Evolutionary conservation across 2,797 vertebrate genomes (phyloP).

Genomic region (Decapterus maruadsi): DNA sequence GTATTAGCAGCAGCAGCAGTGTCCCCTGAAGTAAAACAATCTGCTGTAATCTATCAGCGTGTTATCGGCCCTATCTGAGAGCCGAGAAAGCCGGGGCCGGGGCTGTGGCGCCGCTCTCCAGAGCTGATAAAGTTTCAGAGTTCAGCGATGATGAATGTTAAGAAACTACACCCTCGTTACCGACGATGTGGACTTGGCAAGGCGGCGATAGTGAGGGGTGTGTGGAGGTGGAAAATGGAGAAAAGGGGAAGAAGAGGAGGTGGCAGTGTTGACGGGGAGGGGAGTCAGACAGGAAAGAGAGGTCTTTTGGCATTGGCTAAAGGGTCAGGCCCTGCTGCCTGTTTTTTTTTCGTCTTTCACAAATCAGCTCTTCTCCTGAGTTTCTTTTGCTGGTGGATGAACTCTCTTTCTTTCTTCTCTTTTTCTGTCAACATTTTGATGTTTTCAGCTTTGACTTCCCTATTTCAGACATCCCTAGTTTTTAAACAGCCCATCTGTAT

Average conservation of each 20-base stretch:
- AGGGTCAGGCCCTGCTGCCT: constrained; percentile 74
- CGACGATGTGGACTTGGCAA: constrained; percentile 92
- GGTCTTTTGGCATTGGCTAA: constrained; percentile 50
- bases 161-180: constrained; percentile 93
- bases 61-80: constrained; percentile 95
- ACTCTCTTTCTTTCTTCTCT: not conserved
- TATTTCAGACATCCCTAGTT: not conserved
- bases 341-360: constrained; percentile 17
- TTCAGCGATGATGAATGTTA: constrained; percentile 97
- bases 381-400: constrained; percentile 12
- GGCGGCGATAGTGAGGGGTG: constrained; percentile 56
- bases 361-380: constrained; percentile 17
- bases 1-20: constrained; percentile 86
- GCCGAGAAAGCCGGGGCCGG: constrained; percentile 91
- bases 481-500: too few species aligned
- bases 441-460: not conserved
- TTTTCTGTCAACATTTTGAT: constrained; percentile 14
- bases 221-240: constrained; percentile 41
- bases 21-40: constrained; percentile 95
- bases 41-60: constrained; percentile 95
- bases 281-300: constrained; percentile 38
- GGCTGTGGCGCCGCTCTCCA: constrained; percentile 90
- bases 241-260: constrained; percentile 45
- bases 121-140: constrained; percentile 98
- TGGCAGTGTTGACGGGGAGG: not conserved